Conservation (phyloP, 2,797 vertebrate species). For the Nyctalus aviator region DNA sequence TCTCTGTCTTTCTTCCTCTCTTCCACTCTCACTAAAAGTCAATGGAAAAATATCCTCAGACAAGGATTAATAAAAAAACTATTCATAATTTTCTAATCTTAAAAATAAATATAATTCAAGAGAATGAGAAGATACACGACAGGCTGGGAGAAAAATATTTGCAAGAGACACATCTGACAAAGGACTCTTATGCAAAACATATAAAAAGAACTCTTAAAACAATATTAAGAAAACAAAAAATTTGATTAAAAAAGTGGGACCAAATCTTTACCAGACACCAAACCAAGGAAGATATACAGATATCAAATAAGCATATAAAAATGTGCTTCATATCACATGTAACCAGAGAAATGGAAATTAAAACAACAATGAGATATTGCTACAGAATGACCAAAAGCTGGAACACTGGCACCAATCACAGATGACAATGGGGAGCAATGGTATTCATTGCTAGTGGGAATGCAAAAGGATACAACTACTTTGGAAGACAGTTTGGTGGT, state of each 20-base stretch:
- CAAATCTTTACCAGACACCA: not conserved
- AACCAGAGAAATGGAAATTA: not conserved
- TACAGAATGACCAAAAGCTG: not conserved
- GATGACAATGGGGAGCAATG: not conserved
- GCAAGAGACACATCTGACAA: not conserved
- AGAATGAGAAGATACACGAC: not conserved
- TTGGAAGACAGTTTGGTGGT: not conserved
- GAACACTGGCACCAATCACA: not conserved
- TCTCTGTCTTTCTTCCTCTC: too few species aligned
- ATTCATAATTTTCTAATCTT: conserved; percentile 34
- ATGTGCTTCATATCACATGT: not conserved
- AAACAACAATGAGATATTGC: not conserved
- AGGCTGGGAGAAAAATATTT: not conserved
- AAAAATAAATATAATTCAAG: not conserved
- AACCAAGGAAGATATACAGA: not conserved
- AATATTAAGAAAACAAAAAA: not conserved
- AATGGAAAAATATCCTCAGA: too few species aligned
- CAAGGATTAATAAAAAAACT: not conserved
- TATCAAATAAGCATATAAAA: not conserved
- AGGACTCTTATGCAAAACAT: not conserved
- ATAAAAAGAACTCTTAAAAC: not conserved
- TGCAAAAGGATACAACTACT: not conserved
- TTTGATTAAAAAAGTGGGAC: not conserved
- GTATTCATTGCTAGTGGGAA: not conserved
- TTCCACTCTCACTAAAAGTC: too few species aligned